These are phyloP conservation scores for Patiria miniata DNA, from an alignment of 35 echinoderm and acorn worm species.

Conservation along the genomic window DNA sequence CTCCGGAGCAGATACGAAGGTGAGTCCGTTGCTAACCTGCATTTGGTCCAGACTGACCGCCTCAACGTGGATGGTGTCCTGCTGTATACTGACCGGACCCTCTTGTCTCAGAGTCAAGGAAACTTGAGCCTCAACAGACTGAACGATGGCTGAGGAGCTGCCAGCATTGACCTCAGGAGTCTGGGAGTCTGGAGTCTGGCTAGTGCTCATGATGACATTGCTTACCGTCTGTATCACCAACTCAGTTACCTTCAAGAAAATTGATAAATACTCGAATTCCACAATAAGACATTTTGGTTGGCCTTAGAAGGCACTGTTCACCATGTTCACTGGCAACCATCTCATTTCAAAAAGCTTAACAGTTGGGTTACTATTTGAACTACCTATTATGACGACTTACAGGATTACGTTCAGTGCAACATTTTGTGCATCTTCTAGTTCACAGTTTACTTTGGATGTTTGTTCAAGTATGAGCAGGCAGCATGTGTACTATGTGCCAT, in stretches of 20 bases:
- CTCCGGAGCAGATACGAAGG: neutral
- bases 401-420: too few relatives aligned
- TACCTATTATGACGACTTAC: too few relatives aligned
- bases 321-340: too few relatives aligned
- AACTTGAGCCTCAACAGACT: neutral
- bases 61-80: neutral
- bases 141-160: neutral
- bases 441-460: too few relatives aligned
- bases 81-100: neutral
- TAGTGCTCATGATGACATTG: neutral
- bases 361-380: too few relatives aligned
- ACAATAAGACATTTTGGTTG: too few relatives aligned
- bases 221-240: neutral
- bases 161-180: neutral
- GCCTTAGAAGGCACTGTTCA: too few relatives aligned
- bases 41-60: constrained; percentile 2
- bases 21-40: neutral
- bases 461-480: too few relatives aligned
- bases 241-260: constrained; percentile 15
- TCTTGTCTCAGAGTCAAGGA: neutral
- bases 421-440: too few relatives aligned
- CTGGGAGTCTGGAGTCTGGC: neutral
- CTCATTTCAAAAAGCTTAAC: too few relatives aligned
- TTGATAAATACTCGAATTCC: neutral
- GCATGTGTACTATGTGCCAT: too few relatives aligned